Evolutionary conservation across 2,797 vertebrate genomes (phyloP), one percentile per base, ranked within the genome.

Genomic region (Loriculus beryllinus): DNA sequence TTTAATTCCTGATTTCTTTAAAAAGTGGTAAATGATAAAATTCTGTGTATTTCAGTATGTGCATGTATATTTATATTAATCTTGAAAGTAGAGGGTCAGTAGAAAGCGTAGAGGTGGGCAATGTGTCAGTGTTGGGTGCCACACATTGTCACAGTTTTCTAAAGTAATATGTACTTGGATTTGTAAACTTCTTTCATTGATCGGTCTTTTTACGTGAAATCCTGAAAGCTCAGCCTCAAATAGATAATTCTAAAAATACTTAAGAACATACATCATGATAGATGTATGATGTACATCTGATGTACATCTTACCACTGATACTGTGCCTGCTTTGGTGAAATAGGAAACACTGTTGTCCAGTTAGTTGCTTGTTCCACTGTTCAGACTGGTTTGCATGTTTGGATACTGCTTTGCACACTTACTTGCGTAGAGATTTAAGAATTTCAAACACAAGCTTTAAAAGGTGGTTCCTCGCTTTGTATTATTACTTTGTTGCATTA

Each of bases 71-170:
- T 80, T 72, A 10, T 68, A 26, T 29, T 12, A 57, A 22, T 6
- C 51, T 76, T 59, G 65, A 72, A 54, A 81, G 65, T 40, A 49
- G 2, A 29, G 35, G 22, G 56, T 92, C 39, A 39, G 7, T n/a
- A 13, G 52, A 42, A 56, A 47, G n/a, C 11, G 7, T 1, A 13
- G 7, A 21, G 21, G 26, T 11, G 2, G 3, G 5, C 9, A 22
- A 26, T 21, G 26, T 72, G 26, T 72, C 23, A 28, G 7, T 64
- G 9, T 45, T 12, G 6, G 35, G 14, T 68, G 68, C 54, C 28
- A 42, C 35, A 59, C 39, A 68, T 35, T 1, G 2, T 35, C 77
- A 12, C 8, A 49, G 56, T 26, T 72, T 31, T 84, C 40, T 72
- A 23, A 26, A 59, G 35, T 28, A 57, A 31, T 68, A 37, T 6